Evolutionary conservation across 2,888 invertebrate genomes (phyloP).

Genomic region (Nebria salina): DNA sequence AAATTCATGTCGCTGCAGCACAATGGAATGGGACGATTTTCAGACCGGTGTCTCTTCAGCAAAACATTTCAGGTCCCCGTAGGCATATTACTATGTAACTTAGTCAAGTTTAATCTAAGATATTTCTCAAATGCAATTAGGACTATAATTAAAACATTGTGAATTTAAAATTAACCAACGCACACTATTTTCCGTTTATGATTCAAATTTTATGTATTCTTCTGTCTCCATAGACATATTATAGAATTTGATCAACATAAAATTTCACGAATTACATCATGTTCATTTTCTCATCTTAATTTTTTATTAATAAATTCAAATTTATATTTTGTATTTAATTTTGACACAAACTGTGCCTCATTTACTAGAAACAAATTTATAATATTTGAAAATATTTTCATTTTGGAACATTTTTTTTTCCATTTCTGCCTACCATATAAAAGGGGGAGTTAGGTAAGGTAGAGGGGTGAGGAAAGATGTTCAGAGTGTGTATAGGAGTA

Average conservation of each 20-base stretch:
- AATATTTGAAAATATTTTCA: too few species aligned
- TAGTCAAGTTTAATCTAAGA: constrained; percentile 42
- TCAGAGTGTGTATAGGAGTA: neutral
- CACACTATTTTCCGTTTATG: neutral
- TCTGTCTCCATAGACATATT: neutral
- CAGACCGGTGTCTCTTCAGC: constrained; percentile 22
- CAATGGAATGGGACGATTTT: neutral
- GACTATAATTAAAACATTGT: constrained; percentile 39
- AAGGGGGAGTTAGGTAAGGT: neutral
- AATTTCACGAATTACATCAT: neutral
- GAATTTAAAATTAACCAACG: constrained; percentile 37
- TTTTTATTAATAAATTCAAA: too few species aligned
- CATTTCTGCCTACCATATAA: too few species aligned
- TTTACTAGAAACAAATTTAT: too few species aligned
- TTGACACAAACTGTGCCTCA: too few species aligned
- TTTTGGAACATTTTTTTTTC: too few species aligned
- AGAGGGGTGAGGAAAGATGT: neutral
- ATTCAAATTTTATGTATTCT: constrained; percentile 3
- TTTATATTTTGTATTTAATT: too few species aligned
- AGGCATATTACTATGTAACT: constrained; percentile 43
- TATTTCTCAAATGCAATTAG: constrained; percentile 35
- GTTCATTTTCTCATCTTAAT: too few species aligned
- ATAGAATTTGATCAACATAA: neutral
- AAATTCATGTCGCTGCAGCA: constrained; percentile 16
- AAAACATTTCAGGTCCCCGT: constrained; percentile 33